Base-by-base conservation (phyloP, 2,888 invertebrate genomes). In the Adineta ricciae region DNA sequence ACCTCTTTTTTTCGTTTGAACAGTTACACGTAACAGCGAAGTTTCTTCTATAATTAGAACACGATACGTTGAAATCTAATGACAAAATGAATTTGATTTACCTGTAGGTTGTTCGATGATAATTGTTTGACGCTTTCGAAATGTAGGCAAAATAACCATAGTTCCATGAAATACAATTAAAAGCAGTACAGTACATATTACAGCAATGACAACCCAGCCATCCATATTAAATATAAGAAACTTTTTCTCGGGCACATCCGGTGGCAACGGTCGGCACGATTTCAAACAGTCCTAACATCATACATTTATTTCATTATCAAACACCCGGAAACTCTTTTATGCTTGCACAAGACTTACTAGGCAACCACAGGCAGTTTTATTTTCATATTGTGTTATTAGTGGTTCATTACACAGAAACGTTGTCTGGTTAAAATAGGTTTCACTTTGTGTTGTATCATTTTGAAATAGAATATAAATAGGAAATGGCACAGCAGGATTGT, bases 401-500 rank as follows among this genome's bases (percentile, higher is more conserved):
- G 41, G 24, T 56, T 85, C 73, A 32, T 46, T 41, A 56, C 85
- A 85, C 24, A 27, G 27, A 32, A 64, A 85, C 73, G 72, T 83
- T 36, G 85, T 78, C n/a, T 52, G 41, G 41, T 78, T 78, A 41
- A n/a, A 41, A 41, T 41, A 78, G 2, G 11, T 32, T 24, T 78
- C 4, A 9, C 32, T n/a, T 78, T 41, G 0, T 11, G 24, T 24
- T 41, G 24, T 50, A 36, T 73, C 24, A 50, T 85, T 83, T 14
- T 50, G 50, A 8, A 85, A 49, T n/a, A 84, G 78, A n/a, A 85
- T 78, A 78, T 85, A 41, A 19, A 85, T 83, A 14, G 54, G 50
- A 84, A 85, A 85, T 32, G 85, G 84, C n/a, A 52, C n/a, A 72
- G 72, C 73, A n/a, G 83, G 72, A 84, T 83, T 84, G 24, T 78